Conservation (phyloP, 64 coral and sea anemone genomes). For the Porites lutea region DNA sequence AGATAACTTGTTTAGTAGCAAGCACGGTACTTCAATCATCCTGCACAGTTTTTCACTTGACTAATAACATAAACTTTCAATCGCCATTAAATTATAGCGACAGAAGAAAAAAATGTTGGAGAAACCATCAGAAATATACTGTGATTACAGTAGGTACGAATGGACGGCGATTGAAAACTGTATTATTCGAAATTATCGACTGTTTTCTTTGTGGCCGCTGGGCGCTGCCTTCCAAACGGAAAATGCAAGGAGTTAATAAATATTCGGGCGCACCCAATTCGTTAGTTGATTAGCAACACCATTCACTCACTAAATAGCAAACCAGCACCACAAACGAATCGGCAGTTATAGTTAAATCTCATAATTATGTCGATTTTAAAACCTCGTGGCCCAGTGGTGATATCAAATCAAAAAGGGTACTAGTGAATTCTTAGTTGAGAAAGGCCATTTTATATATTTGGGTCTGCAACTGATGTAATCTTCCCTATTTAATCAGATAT, state of each 20-base stretch:
- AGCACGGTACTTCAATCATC: background rate
- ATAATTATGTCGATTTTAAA: conserved; percentile 1
- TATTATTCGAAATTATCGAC: background rate
- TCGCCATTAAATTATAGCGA: background rate
- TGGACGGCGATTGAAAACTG: background rate
- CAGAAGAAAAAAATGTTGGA: background rate
- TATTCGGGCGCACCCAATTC: conserved; percentile 4
- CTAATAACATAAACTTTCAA: background rate
- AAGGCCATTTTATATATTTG: background rate
- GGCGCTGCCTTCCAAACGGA: conserved; percentile 36
- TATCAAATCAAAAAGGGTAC: background rate
- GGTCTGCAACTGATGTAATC: background rate
- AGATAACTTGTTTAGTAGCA: background rate
- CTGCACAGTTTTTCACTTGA: background rate
- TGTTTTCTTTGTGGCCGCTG: background rate
- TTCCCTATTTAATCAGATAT: background rate
- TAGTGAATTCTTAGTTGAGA: background rate
- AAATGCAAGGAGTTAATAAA: background rate
- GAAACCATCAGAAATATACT: background rate
- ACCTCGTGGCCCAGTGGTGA: background rate
- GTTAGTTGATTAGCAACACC: background rate
- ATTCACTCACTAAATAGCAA: conserved; percentile 15
- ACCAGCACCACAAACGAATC: background rate
- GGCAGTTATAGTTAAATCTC: conserved; percentile 2
- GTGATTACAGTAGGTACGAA: background rate